Percentiles rank a stretch among this genome's conserved stretches.
Conservation (phyloP, 2,888 invertebrate species). For the Andrena bucephala region DNA sequence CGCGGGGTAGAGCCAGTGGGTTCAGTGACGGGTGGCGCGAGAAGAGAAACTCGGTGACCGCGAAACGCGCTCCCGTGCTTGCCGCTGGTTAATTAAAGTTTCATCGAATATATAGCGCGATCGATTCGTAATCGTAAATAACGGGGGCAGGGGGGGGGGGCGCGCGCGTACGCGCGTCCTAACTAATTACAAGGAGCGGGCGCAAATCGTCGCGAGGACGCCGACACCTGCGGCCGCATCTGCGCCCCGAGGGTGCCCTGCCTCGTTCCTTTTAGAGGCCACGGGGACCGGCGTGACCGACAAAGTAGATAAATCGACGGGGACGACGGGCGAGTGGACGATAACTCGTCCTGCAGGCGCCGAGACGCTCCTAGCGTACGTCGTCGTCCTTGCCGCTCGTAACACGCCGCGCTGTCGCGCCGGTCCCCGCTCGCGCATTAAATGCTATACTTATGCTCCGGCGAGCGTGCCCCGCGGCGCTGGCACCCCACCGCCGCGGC, state of each 20-base stretch:
- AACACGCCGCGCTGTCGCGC: constrained; percentile 64
- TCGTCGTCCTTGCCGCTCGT: constrained; percentile 48
- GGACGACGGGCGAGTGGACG: constrained; percentile 35
- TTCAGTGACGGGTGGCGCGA: background rate
- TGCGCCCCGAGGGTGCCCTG: constrained; percentile 46
- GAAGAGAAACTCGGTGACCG: background rate
- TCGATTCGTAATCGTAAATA: constrained; percentile 59
- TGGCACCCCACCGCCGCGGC: constrained; percentile 62
- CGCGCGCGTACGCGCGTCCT: constrained; percentile 4
- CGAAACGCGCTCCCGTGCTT: constrained; percentile 2
- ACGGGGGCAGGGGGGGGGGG: constrained; percentile 6
- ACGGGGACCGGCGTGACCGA: constrained; percentile 26
- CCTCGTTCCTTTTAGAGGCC: constrained; percentile 23
- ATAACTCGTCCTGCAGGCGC: constrained; percentile 13
- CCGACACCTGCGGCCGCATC: constrained; percentile 50
- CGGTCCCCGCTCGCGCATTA: constrained; percentile 66
- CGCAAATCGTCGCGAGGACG: constrained; percentile 49
- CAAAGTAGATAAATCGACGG: constrained; percentile 69
- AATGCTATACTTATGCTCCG: constrained; percentile 71
- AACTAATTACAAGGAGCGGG: constrained; percentile 50
- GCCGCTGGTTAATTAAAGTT: constrained; percentile 49
- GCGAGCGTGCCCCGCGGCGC: constrained; percentile 67
- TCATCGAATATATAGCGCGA: constrained; percentile 57
- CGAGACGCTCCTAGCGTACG: constrained; percentile 35
- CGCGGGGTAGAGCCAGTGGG: background rate